phyloP scores from a whole-genome alignment of 2,113 vertebrate genomes.

The Xiphophorus maculatus region DNA sequence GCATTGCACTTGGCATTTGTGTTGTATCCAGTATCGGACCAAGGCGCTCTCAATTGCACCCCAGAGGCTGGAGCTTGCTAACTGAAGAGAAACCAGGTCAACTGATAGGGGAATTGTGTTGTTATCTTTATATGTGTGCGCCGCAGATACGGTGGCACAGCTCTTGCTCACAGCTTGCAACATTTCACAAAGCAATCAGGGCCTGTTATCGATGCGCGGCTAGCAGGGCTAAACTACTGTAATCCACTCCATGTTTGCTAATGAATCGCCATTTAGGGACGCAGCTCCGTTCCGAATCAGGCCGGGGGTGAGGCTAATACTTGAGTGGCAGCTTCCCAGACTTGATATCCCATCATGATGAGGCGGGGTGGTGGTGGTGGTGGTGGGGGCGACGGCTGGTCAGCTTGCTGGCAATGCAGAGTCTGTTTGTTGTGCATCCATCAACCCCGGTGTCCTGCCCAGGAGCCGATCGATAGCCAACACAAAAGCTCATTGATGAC shows the following conservation, averaged over 20 bases:
- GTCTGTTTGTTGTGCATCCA: constrained; percentile 80
- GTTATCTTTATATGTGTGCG: constrained; percentile 68
- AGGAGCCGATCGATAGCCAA: constrained; percentile 75
- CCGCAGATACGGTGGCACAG: constrained; percentile 56
- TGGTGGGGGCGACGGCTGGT: constrained; percentile 28
- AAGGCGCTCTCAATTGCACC: constrained; percentile 68
- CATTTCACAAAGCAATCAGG: constrained; percentile 68
- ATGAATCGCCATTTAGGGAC: constrained; percentile 62
- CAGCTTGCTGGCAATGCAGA: constrained; percentile 72
- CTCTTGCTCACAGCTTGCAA: constrained; percentile 47
- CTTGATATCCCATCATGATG: constrained; percentile 70
- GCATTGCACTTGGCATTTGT: constrained; percentile 55
- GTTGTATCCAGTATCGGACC: constrained; percentile 70
- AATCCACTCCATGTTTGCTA: constrained; percentile 71
- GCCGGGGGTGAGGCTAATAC: constrained; percentile 18
- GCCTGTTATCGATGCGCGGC: constrained; percentile 56
- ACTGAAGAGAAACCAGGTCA: constrained; percentile 75
- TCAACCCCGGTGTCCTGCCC: constrained; percentile 71
- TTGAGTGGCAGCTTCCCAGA: constrained; percentile 29
- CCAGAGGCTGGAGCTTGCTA: constrained; percentile 62
- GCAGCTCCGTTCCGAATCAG: constrained; percentile 21
- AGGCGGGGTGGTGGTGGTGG: background rate
- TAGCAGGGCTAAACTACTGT: constrained; percentile 63
- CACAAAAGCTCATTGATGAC: constrained; percentile 81
- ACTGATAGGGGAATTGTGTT: constrained; percentile 67